phyloP scores from a whole-genome alignment of 2,113 vertebrate species.

The Ceratotherium simum region DNA sequence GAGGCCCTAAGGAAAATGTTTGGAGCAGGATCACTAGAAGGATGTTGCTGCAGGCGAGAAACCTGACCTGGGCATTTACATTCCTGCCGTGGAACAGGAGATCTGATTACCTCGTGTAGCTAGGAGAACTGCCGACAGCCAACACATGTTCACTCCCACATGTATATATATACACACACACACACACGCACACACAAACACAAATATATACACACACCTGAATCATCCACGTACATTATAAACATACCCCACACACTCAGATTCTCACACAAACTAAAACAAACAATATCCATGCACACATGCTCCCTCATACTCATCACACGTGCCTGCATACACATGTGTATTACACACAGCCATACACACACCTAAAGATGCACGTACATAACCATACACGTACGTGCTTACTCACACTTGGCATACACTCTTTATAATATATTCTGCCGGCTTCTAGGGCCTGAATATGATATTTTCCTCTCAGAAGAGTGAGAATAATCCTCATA shows the following conservation, averaged over 20 bases:
- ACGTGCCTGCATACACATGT: background rate
- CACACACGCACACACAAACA: background rate
- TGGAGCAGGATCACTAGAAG: slow-evolving; percentile 57
- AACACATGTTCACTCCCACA: background rate
- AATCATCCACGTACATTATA: background rate
- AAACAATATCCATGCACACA: background rate
- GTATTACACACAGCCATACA: background rate
- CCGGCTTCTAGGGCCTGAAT: background rate
- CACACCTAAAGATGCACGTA: background rate
- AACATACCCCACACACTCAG: background rate
- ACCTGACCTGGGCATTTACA: slow-evolving; percentile 35
- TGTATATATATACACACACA: background rate
- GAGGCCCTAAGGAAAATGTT: slow-evolving; percentile 36
- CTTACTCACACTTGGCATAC: too few relatives aligned
- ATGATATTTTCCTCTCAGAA: background rate
- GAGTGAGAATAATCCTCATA: background rate
- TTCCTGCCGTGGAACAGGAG: slow-evolving; percentile 40
- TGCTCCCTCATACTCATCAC: background rate
- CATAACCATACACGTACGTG: background rate
- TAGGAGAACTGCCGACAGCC: background rate
- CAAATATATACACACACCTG: background rate
- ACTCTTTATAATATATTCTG: background rate
- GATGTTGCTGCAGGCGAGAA: slow-evolving; percentile 57
- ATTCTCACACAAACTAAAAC: background rate
- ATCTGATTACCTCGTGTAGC: background rate